A percentile compares a stretch with the other conserved stretches of the same genome.
These are phyloP conservation scores for Lampris incognitus DNA, from an alignment of 2,113 vertebrate species.

Conservation along the genomic window DNA sequence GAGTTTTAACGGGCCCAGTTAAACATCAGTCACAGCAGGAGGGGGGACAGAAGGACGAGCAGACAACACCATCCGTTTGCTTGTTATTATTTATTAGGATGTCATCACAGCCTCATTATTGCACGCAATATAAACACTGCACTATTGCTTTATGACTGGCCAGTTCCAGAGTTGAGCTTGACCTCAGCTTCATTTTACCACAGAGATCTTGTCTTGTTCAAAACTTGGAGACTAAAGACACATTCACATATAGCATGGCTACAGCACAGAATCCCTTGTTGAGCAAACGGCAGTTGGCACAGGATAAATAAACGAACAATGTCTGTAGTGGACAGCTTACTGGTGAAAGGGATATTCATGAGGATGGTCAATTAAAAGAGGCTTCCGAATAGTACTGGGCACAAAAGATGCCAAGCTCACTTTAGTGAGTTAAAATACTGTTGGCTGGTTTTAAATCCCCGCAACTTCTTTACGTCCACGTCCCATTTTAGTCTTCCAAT, in stretches of 20 bases:
- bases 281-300: constrained; percentile 67
- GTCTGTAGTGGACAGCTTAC: constrained; percentile 42
- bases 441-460: constrained; percentile 31
- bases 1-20: neutral
- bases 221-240: constrained; percentile 55
- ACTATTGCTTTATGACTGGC: constrained; percentile 70
- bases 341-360: constrained; percentile 56
- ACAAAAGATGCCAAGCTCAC: constrained; percentile 38
- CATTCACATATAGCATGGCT: constrained; percentile 45
- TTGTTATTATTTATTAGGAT: constrained; percentile 73
- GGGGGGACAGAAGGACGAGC: constrained; percentile 47
- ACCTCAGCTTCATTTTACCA: constrained; percentile 26
- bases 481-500: constrained; percentile 44
- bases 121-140: constrained; percentile 61
- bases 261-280: constrained; percentile 56
- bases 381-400: constrained; percentile 22
- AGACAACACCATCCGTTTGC: constrained; percentile 46
- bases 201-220: constrained; percentile 47
- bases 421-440: constrained; percentile 9
- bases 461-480: constrained; percentile 26
- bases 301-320: constrained; percentile 54
- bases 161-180: constrained; percentile 54
- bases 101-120: constrained; percentile 75
- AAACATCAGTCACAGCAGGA: neutral
- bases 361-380: constrained; percentile 58